These are phyloP conservation scores for Beaufortia kweichowensis DNA, from an alignment of 2,113 vertebrate species.

Conservation along the genomic window DNA sequence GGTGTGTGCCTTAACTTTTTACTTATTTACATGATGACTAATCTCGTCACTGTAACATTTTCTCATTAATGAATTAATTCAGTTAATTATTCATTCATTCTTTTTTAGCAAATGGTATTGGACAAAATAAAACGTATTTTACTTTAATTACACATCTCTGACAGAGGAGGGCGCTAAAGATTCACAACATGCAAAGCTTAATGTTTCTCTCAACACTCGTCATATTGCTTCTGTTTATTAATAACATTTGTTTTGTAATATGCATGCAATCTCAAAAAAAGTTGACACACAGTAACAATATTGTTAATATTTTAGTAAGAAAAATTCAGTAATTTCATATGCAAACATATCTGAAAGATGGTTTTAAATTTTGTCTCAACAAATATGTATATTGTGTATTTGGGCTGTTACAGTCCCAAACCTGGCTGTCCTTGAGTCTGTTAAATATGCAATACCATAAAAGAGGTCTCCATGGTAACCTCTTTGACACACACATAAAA, in stretches of 20 bases:
- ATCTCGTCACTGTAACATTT: too few relatives aligned
- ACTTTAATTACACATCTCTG: background rate
- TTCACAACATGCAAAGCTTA: background rate
- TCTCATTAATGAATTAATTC: too few relatives aligned
- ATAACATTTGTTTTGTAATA: background rate
- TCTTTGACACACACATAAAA: conserved; percentile 4
- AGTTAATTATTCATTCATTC: background rate
- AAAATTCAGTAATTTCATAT: background rate
- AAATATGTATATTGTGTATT: background rate
- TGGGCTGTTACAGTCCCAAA: conserved; percentile 10
- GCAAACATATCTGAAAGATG: background rate
- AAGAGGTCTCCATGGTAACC: conserved; percentile 52
- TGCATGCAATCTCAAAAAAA: background rate
- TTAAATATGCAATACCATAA: conserved; percentile 19
- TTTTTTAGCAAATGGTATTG: too few relatives aligned
- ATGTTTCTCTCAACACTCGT: background rate
- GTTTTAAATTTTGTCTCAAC: background rate
- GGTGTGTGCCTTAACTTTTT: too few relatives aligned
- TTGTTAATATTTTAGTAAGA: background rate
- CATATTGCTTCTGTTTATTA: background rate
- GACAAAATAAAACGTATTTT: background rate
- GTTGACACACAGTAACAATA: too few relatives aligned
- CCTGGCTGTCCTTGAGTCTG: background rate
- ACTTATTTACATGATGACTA: too few relatives aligned
- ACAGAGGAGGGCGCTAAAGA: conserved; percentile 37